phyloP scores from a whole-genome alignment of 1,140 invertebrate genomes.

The Drosophila truncata region DNA sequence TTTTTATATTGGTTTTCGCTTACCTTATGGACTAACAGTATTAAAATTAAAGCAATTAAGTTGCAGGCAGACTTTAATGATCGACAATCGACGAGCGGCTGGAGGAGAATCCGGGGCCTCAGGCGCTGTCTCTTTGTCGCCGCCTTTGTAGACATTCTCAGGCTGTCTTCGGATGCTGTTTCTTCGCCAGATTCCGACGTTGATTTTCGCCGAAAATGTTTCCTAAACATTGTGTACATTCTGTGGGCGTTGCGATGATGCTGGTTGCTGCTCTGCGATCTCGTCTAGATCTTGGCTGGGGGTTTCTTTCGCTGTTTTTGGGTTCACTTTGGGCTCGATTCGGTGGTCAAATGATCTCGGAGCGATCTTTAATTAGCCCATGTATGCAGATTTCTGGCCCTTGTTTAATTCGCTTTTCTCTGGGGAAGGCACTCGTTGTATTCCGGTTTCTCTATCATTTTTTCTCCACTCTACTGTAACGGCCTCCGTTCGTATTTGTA shows the following conservation, averaged over 20 bases:
- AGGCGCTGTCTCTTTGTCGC: conserved; percentile 59
- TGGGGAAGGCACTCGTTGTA: conserved; percentile 14
- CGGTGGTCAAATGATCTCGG: conserved; percentile 47
- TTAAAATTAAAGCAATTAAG: conserved; percentile 84
- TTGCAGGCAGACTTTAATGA: conserved; percentile 84
- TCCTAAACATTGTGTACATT: conserved; percentile 85
- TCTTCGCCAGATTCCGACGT: conserved; percentile 40
- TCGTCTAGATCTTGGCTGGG: conserved; percentile 22
- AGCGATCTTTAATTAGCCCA: conserved; percentile 70
- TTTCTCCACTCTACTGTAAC: conserved; percentile 10
- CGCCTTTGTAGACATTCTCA: conserved; percentile 63
- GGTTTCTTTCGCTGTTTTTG: conserved; percentile 11
- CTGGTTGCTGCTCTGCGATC: conserved; percentile 38
- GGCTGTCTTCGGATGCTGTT: conserved; percentile 49
- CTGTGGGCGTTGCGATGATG: conserved; percentile 58
- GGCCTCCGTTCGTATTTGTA: conserved; percentile 19
- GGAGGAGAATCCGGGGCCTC: conserved; percentile 45
- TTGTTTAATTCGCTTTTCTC: conserved; percentile 21
- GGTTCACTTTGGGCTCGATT: conserved; percentile 39
- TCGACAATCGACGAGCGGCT: conserved; percentile 67
- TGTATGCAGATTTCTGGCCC: conserved; percentile 48
- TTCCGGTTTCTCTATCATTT: conserved; percentile 47
- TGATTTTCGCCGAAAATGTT: conserved; percentile 85
- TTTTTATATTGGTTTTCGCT: conserved; percentile 44
- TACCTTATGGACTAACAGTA: conserved; percentile 83